Base-by-base conservation (phyloP, 1,140 invertebrate species). In the Cyrtorhinus lividipennis region DNA sequence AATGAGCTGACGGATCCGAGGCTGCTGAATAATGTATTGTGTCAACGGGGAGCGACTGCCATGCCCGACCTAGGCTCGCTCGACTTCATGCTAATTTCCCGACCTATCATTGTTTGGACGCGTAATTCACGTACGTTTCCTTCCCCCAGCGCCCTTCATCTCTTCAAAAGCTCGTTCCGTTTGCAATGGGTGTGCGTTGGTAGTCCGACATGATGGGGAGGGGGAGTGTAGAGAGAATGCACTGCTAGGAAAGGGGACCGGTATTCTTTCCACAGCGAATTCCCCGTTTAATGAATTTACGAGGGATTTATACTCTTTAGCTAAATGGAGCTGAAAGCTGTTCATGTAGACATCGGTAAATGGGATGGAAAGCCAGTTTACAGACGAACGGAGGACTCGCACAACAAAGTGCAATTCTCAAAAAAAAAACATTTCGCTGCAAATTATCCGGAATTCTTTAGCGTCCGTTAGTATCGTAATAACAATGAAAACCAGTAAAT, bases 141-240 rank as follows among this genome's bases (percentile, higher is more conserved):
- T 26, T 22, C 58, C n/a, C n/a, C 24, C 46, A 24, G 48, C 59
- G 24, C 64, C 48, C 53, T 71, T 72, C 65, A 67, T n/a, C n/a
- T n/a, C n/a, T n/a, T n/a, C n/a, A n/a, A n/a, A 66, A 30, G 64
- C 69, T 30, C 59, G 27, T 23, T n/a, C n/a, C n/a, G n/a, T n/a
- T n/a, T n/a, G n/a, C n/a, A n/a, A n/a, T n/a, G n/a, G n/a, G n/a
- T n/a, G n/a, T n/a, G n/a, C n/a, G n/a, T n/a, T n/a, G n/a, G n/a
- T n/a, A n/a, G n/a, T n/a, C n/a, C n/a, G n/a, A n/a, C n/a, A n/a
- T n/a, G n/a, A n/a, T n/a, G n/a, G n/a, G n/a, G n/a, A n/a, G n/a
- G n/a, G n/a, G n/a, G n/a, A n/a, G n/a, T n/a, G n/a, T n/a, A n/a
- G n/a, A n/a, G n/a, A n/a, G n/a, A n/a, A n/a, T n/a, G n/a, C n/a